Conservation (phyloP, 1,140 invertebrate species). For the Brachionus rubens region DNA sequence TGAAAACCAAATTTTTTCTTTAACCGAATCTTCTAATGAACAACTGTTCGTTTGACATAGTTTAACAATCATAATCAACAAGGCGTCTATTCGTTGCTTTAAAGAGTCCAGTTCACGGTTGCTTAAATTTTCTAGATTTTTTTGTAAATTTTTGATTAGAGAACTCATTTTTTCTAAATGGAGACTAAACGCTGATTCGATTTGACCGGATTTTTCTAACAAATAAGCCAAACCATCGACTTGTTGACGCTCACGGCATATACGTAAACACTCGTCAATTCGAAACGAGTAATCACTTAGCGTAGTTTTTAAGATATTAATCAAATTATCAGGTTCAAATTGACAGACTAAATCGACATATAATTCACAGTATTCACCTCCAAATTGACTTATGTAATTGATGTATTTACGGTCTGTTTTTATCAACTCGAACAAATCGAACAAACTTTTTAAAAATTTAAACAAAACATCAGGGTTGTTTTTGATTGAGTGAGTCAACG, state of each 20-base stretch:
- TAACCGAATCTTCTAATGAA: constrained; percentile 13
- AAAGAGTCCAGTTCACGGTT: not conserved
- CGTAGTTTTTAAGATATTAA: constrained; percentile 53
- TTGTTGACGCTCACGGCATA: constrained; percentile 58
- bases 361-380: constrained; percentile 55
- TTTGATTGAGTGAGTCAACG: not conserved
- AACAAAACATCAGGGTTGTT: not conserved
- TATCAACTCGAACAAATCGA: not conserved
- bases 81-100: constrained; percentile 28
- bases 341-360: constrained; percentile 70
- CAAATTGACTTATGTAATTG: constrained; percentile 51
- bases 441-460: constrained; percentile 1
- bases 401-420: constrained; percentile 36
- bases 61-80: constrained; percentile 8
- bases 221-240: constrained; percentile 63
- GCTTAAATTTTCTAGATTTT: not conserved
- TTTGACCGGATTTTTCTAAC: constrained; percentile 64
- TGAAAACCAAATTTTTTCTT: constrained; percentile 63
- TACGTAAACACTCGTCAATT: constrained; percentile 54
- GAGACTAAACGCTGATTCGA: constrained; percentile 62
- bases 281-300: constrained; percentile 49
- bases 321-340: constrained; percentile 63
- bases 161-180: constrained; percentile 53
- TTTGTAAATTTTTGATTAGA: constrained; percentile 28
- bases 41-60: constrained; percentile 35